Evolutionary conservation across 2,797 vertebrate genomes (phyloP), one percentile per base, ranked within the genome.

Genomic region (Decapterus maruadsi): DNA sequence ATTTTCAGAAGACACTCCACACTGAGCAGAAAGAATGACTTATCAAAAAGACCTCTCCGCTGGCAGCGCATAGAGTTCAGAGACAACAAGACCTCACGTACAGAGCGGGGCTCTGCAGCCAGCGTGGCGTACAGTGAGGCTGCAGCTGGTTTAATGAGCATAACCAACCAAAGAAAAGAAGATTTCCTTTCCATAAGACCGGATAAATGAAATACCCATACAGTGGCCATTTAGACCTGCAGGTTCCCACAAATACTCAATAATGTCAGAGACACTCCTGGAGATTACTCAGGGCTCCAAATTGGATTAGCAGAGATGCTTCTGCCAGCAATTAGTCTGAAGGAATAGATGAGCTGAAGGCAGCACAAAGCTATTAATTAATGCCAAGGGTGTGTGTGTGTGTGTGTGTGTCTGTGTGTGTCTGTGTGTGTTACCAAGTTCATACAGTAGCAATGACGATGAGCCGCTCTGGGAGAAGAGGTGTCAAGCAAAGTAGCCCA

Each of bases 291-390:
- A 70, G 34, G 67, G 26, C 72, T 90, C 78, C 77, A 89, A 90
- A 92, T 92, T 91, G 87, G 89, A 92, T 92, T 93, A 93, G 60
- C 66, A 53, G 73, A 84, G 83, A 87, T 75, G 72, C 66, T 73
- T 82, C 80, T 87, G 84, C 81, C 79, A 60, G 86, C 83, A 91
- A 90, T 92, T 89, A 90, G 86, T 89, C 71, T 65, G 81, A 72
- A 70, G 73, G 68, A 87, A 75, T 72, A 85, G 86, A 90, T 72
- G 84, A 87, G 87, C 72, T 72, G 75, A 78, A 87, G 78, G 83
- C 82, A 85, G 81, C 83, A 86, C 81, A 90, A 57, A 84, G 87
- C 83, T 86, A 84, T 90, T 91, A 89, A 90, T 91, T 89, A 90
- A 77, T 75, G 81, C 80, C 40, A 11, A 12, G 40, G 65, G 19